A percentile compares a stretch with the other conserved stretches of the same genome.
Conservation (phyloP, 2,888 invertebrate genomes). For the Agonopterix alstromeriana region DNA sequence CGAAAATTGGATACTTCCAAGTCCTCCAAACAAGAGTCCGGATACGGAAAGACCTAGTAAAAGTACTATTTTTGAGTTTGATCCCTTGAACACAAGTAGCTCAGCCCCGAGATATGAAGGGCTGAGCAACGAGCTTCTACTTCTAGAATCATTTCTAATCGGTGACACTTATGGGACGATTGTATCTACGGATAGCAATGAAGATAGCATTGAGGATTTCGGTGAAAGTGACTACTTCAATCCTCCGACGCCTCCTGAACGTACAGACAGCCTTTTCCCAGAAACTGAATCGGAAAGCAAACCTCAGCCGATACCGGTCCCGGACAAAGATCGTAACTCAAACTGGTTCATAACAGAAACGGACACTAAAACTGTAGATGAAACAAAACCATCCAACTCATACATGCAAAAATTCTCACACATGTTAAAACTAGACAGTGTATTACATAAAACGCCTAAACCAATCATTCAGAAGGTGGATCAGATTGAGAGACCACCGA, state of each 20-base stretch:
- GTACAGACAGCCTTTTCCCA: conserved; percentile 79
- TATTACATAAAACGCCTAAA: conserved; percentile 47
- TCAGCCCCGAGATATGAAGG: conserved; percentile 46
- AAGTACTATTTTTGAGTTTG: conserved; percentile 85
- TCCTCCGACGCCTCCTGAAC: conserved; percentile 79
- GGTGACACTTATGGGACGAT: conserved; percentile 82
- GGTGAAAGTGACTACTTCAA: conserved; percentile 61
- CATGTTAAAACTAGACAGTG: conserved; percentile 70
- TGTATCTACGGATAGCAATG: conserved; percentile 56
- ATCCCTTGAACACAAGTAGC: conserved; percentile 69
- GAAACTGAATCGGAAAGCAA: conserved; percentile 34
- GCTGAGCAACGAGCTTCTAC: conserved; percentile 78
- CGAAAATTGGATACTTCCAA: conserved; percentile 58
- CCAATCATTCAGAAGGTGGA: conserved; percentile 32
- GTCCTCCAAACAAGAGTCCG: conserved; percentile 17
- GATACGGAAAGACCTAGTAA: conserved; percentile 47
- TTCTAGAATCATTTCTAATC: conserved; percentile 81
- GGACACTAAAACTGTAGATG: conserved; percentile 28
- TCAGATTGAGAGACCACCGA: conserved; percentile 68
- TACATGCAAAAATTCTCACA: conserved; percentile 58
- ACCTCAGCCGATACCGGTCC: conserved; percentile 14
- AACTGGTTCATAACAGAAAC: conserved; percentile 56
- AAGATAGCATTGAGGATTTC: conserved; percentile 46
- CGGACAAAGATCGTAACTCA: conserved; percentile 51
- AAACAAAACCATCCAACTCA: conserved; percentile 35